Conservation (phyloP, 2,888 invertebrate species). For the Dicyrtomina minuta region DNA sequence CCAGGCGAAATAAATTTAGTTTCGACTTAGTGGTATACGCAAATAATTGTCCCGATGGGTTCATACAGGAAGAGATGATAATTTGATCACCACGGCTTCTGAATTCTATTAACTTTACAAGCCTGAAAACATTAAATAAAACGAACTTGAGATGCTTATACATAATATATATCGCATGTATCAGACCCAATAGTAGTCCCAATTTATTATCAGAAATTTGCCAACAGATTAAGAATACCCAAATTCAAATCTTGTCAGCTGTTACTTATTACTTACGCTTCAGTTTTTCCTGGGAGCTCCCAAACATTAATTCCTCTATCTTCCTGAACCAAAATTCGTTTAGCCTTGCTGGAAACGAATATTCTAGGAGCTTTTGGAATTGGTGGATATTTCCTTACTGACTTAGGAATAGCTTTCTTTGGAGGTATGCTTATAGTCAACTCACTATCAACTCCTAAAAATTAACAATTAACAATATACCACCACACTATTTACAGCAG, state of each 20-base stretch:
- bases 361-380: constrained; percentile 37
- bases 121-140: constrained; percentile 34
- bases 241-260: not conserved
- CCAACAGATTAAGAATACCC: not conserved
- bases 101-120: constrained; percentile 45
- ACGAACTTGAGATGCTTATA: too few species aligned
- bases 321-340: constrained; percentile 40
- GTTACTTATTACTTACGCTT: constrained; percentile 38
- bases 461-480: not conserved
- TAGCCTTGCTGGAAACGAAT: constrained; percentile 27
- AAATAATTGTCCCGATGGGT: constrained; percentile 38
- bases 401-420: not conserved
- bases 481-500: not conserved
- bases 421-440: constrained; percentile 46
- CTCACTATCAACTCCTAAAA: constrained; percentile 49
- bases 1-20: constrained; percentile 34
- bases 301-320: constrained; percentile 44
- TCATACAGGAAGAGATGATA: constrained; percentile 42
- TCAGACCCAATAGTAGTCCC: not conserved
- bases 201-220: not conserved
- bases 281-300: constrained; percentile 38
- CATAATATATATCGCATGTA: not conserved
- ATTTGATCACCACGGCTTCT: constrained; percentile 34
- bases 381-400: constrained; percentile 50
- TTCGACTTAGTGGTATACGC: constrained; percentile 38